Conservation (phyloP, 30 jellyfish, hydroid and myxozoan species). For the Sanderia malayensis region DNA sequence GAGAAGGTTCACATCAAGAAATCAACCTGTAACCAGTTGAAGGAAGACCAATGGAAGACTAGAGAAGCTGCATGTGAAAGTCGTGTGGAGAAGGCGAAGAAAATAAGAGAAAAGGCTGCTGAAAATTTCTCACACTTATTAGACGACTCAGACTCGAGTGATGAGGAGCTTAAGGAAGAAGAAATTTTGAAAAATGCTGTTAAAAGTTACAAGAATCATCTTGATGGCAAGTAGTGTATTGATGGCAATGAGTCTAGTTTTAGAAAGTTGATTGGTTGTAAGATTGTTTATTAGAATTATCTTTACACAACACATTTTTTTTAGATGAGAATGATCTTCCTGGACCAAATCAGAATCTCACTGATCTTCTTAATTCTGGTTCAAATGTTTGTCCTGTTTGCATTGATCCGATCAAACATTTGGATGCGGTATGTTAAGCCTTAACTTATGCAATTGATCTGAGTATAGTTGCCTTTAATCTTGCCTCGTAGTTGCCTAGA, state of each 20-base stretch:
- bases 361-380: conserved; percentile 72
- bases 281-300: too few species aligned
- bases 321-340: conserved; percentile 7
- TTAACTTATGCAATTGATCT: too few species aligned
- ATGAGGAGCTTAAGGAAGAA: conserved; percentile 60
- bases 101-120: conserved; percentile 52
- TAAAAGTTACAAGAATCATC: conserved; percentile 28
- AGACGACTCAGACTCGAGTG: conserved; percentile 57
- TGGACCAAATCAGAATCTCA: conserved; percentile 42
- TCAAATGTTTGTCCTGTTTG: conserved; percentile 81
- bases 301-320: too few species aligned
- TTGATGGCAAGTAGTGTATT: conserved; percentile 22
- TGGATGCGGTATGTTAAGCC: conserved; percentile 84
- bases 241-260: too few species aligned
- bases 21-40: background rate
- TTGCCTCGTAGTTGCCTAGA: too few species aligned
- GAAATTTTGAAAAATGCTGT: conserved; percentile 57
- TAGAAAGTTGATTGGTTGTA: too few species aligned
- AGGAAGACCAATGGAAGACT: conserved; percentile 37
- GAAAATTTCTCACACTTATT: conserved; percentile 48
- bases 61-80: conserved; percentile 57
- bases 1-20: background rate
- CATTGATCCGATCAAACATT: conserved; percentile 73
- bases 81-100: conserved; percentile 56
- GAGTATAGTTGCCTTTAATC: too few species aligned